Conservation (phyloP, 2,888 invertebrate genomes). For the Corythucha ciliata region DNA sequence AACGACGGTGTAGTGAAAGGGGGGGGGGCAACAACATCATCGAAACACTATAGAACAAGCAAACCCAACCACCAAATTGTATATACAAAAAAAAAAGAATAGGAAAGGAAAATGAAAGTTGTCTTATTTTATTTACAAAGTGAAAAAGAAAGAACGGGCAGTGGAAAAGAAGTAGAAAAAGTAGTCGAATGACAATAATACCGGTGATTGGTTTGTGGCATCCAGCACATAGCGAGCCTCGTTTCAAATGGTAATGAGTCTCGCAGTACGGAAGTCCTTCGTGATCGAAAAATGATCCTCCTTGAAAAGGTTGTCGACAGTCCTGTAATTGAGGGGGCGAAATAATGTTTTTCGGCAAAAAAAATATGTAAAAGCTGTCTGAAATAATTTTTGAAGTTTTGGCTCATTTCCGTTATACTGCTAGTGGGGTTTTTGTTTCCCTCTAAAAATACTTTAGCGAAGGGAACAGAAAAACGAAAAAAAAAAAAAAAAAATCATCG, state of each 20-base stretch:
- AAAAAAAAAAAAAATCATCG: not conserved
- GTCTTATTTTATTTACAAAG: too few relatives aligned
- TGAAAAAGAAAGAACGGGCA: too few relatives aligned
- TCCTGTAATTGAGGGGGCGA: conserved; percentile 57
- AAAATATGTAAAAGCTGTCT: too few relatives aligned
- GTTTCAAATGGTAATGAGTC: conserved; percentile 94
- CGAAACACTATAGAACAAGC: too few relatives aligned
- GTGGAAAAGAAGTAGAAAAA: not conserved
- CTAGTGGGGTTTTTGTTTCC: not conserved
- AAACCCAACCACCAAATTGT: too few relatives aligned
- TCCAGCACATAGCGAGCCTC: conserved; percentile 93
- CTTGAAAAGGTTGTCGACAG: conserved; percentile 92
- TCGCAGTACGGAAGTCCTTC: conserved; percentile 98
- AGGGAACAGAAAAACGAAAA: not conserved
- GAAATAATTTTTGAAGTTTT: too few relatives aligned
- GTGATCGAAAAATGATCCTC: conserved; percentile 97
- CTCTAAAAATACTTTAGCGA: conserved; percentile 13
- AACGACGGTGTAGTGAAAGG: too few relatives aligned
- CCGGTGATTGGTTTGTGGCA: conserved; percentile 95
- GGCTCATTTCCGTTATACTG: too few relatives aligned
- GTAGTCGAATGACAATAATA: conserved; percentile 31
- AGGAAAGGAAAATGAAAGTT: too few relatives aligned
- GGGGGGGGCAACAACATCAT: too few relatives aligned
- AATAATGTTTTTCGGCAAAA: too few relatives aligned
- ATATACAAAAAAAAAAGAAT: too few relatives aligned